A percentile compares a stretch with the other conserved stretches of the same genome.
These are phyloP conservation scores for Atta cephalotes DNA, from an alignment of 1,140 invertebrate species.

Conservation along the genomic window DNA sequence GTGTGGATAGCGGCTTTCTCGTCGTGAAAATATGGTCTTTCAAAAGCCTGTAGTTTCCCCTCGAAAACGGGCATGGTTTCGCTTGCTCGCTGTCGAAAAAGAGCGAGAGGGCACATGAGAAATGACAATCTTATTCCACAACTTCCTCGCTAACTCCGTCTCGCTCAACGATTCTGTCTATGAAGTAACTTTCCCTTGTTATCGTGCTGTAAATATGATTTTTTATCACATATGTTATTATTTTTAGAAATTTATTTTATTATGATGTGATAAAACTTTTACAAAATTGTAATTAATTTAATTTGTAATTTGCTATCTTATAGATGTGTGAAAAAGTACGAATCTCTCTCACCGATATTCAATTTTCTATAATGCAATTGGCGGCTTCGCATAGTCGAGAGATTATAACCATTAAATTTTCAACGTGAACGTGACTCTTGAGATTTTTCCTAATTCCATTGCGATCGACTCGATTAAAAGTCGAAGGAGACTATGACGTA, in stretches of 20 bases:
- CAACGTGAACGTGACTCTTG: conserved; percentile 20
- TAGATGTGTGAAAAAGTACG: not conserved
- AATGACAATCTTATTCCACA: conserved; percentile 62
- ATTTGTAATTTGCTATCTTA: not conserved
- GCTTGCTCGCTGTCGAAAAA: conserved; percentile 34
- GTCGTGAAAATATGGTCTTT: conserved; percentile 81
- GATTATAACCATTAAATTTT: conserved; percentile 4
- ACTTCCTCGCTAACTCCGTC: conserved; percentile 18
- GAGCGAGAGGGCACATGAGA: conserved; percentile 55
- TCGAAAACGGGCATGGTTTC: conserved; percentile 71
- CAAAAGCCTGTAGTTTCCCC: conserved; percentile 77
- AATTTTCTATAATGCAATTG: not conserved
- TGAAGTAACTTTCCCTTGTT: not conserved
- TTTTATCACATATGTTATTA: not conserved
- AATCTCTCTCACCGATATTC: not conserved
- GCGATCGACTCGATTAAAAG: conserved; percentile 38
- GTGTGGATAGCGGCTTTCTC: conserved; percentile 76
- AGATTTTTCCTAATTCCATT: conserved; percentile 25
- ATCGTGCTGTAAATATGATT: not conserved
- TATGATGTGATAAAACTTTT: not conserved
- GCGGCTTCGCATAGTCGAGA: not conserved
- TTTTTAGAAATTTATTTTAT: not conserved
- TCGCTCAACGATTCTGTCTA: conserved; percentile 8
- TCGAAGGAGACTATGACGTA: not conserved
- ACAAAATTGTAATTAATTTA: conserved; percentile 3